These are phyloP conservation scores for Oreochromis niloticus DNA, from an alignment of 2,113 vertebrate genomes.

Conservation along the genomic window DNA sequence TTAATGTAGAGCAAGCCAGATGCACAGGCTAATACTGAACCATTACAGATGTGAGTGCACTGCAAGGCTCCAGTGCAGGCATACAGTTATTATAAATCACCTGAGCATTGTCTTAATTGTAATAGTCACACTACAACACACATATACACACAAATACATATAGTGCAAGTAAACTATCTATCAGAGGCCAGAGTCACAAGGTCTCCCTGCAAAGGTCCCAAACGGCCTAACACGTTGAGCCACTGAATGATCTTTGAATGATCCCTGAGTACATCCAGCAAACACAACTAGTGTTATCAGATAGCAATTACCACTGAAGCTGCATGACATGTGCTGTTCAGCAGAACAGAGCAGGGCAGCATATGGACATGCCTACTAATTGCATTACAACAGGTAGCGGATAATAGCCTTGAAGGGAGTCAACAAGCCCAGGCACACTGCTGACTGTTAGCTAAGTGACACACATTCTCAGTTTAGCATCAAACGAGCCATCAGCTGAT, in stretches of 20 bases:
- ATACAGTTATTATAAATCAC: neutral
- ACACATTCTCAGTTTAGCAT: constrained; percentile 54
- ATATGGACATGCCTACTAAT: constrained; percentile 25
- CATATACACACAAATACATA: neutral
- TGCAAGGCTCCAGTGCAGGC: neutral
- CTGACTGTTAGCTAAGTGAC: constrained; percentile 48
- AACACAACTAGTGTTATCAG: constrained; percentile 12
- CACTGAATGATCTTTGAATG: constrained; percentile 9
- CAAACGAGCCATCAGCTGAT: constrained; percentile 49
- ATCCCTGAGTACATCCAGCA: constrained; percentile 7
- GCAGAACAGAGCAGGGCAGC: neutral
- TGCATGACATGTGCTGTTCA: neutral
- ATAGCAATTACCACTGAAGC: neutral
- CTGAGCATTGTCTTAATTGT: neutral
- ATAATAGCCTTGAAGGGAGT: constrained; percentile 19
- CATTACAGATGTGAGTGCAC: neutral
- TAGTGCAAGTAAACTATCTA: neutral
- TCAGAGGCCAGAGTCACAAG: neutral
- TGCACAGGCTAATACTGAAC: neutral
- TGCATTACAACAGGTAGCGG: constrained; percentile 63
- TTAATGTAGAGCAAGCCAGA: neutral
- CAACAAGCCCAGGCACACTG: constrained; percentile 35
- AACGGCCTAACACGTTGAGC: neutral
- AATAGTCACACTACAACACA: neutral
- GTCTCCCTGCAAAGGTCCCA: neutral